Evolutionary conservation across 1,140 invertebrate species (phyloP), one percentile per base, ranked within the genome.

Genomic region (Temnothorax curvispinosus): DNA sequence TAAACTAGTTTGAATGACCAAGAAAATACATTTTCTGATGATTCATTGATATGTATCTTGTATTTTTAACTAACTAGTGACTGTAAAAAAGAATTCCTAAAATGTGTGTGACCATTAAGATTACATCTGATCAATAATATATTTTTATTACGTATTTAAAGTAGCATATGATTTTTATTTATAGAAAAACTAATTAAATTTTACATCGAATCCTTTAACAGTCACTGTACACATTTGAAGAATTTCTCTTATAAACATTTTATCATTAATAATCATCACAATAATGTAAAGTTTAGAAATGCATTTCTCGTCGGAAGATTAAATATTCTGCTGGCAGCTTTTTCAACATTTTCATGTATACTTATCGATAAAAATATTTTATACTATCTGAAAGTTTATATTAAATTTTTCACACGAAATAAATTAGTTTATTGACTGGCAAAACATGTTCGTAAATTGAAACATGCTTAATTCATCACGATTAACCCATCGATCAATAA

Each of bases 211-310:
- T 74, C 18, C 18, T 74, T 82, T 74, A 82, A 58, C 18, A 44
- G 41, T 74, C 69, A 74, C 21, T 35, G 11, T 21, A 82, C 54
- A 82, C 38, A 72, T 82, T 75, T 62, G 56, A 84, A 62, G 69
- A 60, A 74, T 84, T 74, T 69, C 13, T 58, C 11, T 82, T 62
- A 60, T 71, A 71, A 58, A 56, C 9, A 32, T 71, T 64, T 76
- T 52, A 52, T 74, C 7, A n/a, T 65, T 82, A 84, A 35, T 75
- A 75, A 74, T 62, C 54, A 84, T 74, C 80, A 60, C n/a, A 84
- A 84, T 71, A 71, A 81, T 84, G 69, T 84, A 75, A 84, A 84
- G 67, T 84, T 74, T 74, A 84, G 38, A 84, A 74, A 84, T 84
- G 7, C 7, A 74, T 62, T 21, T 54, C 80, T 82, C 13, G 3